Evolutionary conservation across 1,140 invertebrate species (phyloP).

Genomic region (Pseudachorutes palmiensis): DNA sequence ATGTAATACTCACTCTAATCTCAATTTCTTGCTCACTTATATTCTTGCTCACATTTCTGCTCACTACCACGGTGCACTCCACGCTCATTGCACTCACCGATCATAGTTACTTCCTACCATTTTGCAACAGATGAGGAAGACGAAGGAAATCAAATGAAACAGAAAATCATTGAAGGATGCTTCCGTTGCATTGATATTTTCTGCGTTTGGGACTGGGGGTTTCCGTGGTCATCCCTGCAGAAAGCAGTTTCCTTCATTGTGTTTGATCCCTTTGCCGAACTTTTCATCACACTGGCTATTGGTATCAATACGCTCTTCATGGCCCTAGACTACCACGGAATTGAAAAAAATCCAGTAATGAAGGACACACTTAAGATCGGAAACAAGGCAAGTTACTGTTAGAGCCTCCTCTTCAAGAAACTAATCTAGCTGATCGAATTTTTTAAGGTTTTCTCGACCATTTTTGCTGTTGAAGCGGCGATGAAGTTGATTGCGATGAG

Average conservation of each 20-base stretch:
- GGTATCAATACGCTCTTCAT: slow-evolving; percentile 96
- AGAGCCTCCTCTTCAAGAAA: too few species aligned
- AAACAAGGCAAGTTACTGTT: too few species aligned
- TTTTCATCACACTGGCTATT: slow-evolving; percentile 97
- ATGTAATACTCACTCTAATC: neutral
- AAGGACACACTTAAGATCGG: slow-evolving; percentile 45
- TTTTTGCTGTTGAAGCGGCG: slow-evolving; percentile 92
- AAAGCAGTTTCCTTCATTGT: slow-evolving; percentile 85
- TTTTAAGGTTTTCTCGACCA: slow-evolving; percentile 88
- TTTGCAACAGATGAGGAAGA: slow-evolving; percentile 44
- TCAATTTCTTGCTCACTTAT: too few species aligned
- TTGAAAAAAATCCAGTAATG: slow-evolving; percentile 39
- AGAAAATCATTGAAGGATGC: slow-evolving; percentile 61
- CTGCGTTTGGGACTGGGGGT: slow-evolving; percentile 95
- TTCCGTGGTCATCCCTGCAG: slow-evolving; percentile 80
- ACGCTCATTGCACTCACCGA: neutral
- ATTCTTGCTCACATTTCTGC: too few species aligned
- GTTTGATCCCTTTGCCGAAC: slow-evolving; percentile 94
- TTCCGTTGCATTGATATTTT: slow-evolving; percentile 80
- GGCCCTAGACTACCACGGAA: slow-evolving; percentile 83
- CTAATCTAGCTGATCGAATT: too few species aligned
- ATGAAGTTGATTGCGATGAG: slow-evolving; percentile 94
- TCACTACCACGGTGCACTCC: neutral
- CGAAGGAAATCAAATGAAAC: slow-evolving; percentile 71
- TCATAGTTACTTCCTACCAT: neutral